These are phyloP conservation scores for Melanophora roralis DNA, from an alignment of 2,888 invertebrate genomes.

Conservation along the genomic window DNA sequence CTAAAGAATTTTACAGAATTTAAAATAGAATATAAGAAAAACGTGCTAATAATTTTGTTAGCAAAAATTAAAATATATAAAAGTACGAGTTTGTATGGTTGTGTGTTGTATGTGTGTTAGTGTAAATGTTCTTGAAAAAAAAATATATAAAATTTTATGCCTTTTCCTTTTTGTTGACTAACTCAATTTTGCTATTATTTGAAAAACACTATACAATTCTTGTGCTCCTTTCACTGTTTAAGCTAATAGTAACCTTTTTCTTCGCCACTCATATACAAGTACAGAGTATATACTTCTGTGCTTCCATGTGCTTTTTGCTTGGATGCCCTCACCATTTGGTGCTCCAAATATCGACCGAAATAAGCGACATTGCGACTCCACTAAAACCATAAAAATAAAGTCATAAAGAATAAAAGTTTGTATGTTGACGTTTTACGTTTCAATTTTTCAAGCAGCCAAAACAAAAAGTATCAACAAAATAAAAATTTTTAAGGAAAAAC, in stretches of 20 bases:
- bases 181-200: slow-evolving; percentile 16
- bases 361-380: slow-evolving; percentile 72
- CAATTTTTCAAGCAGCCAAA: slow-evolving; percentile 2
- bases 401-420: slow-evolving; percentile 56
- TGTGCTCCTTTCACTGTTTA: slow-evolving; percentile 51
- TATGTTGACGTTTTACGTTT: slow-evolving; percentile 54
- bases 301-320: background rate
- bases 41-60: background rate
- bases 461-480: background rate
- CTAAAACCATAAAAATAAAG: slow-evolving; percentile 69
- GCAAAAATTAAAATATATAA: no score
- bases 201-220: background rate
- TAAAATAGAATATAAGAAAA: no score
- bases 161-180: slow-evolving; percentile 37
- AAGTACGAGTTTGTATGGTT: no score
- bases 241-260: slow-evolving; percentile 52
- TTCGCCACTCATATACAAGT: background rate
- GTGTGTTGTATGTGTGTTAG: no score
- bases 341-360: slow-evolving; percentile 59
- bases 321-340: background rate
- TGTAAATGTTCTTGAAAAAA: slow-evolving; percentile 13
- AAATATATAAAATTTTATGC: slow-evolving; percentile 41
- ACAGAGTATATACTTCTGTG: background rate
- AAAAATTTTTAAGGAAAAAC: slow-evolving; percentile 13
- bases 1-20: no score